Percentiles rank a stretch among this genome's conserved stretches.
Conservation (phyloP, 2,888 invertebrate genomes). For the Opisthograptis luteolata region DNA sequence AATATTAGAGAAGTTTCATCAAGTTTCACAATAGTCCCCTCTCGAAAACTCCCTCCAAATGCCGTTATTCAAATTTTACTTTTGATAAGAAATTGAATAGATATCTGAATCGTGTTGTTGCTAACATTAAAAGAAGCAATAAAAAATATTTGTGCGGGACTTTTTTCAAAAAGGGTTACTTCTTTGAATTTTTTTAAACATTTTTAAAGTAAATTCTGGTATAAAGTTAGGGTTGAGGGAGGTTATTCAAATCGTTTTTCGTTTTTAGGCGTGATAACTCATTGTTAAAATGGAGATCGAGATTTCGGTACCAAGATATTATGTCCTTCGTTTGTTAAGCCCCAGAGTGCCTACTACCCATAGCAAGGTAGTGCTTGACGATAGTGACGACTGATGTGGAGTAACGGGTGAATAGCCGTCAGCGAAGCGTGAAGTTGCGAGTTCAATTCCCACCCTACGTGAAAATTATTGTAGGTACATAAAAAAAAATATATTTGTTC, state of each 20-base stretch:
- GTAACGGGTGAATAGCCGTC: too few relatives aligned
- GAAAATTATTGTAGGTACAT: too few relatives aligned
- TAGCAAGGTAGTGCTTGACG: too few relatives aligned
- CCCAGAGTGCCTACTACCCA: too few relatives aligned
- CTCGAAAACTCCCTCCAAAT: constrained; percentile 66
- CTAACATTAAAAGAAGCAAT: constrained; percentile 57
- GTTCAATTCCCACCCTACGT: too few relatives aligned
- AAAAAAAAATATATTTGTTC: too few relatives aligned
- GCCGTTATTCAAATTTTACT: constrained; percentile 75
- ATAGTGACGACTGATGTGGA: too few relatives aligned
- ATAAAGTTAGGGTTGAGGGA: constrained; percentile 3
- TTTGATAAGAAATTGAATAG: constrained; percentile 76
- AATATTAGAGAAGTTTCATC: constrained; percentile 75
- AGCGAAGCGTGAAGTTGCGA: too few relatives aligned
- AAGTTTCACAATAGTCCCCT: constrained; percentile 72
- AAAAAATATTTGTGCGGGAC: constrained; percentile 46
- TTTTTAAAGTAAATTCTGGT: constrained; percentile 16
- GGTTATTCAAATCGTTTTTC: constrained; percentile 7
- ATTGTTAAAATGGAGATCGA: too few relatives aligned
- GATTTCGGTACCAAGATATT: too few relatives aligned
- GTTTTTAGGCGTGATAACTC: not conserved
- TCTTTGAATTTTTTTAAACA: constrained; percentile 14
- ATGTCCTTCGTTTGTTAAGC: too few relatives aligned
- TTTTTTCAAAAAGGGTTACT: constrained; percentile 23
- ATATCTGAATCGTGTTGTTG: constrained; percentile 65